These are phyloP conservation scores for Scolopax bukidnonensis DNA, from an alignment of 2,797 vertebrate species.

Conservation along the genomic window DNA sequence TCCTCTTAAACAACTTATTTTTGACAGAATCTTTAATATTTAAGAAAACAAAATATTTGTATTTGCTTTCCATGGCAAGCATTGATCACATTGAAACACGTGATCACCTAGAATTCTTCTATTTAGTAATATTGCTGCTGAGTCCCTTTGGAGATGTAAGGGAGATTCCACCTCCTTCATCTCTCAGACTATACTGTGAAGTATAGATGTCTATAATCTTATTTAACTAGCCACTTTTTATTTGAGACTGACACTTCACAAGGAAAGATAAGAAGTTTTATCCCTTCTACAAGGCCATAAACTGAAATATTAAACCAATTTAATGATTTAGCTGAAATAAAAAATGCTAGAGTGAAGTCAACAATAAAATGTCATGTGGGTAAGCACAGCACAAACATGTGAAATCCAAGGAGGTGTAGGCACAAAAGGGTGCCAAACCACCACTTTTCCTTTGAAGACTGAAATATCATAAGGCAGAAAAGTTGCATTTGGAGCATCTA, in stretches of 20 bases:
- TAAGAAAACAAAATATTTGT: neutral
- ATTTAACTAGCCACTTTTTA: neutral
- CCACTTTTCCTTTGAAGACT: neutral
- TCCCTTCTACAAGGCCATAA: neutral
- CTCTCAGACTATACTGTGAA: neutral
- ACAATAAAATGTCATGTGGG: neutral
- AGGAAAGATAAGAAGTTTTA: neutral
- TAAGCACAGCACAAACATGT: rapidly evolving
- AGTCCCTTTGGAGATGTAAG: neutral
- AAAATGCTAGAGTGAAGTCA: neutral
- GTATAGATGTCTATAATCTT: neutral
- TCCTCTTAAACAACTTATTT: neutral
- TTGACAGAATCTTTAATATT: neutral
- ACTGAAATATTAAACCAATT: neutral
- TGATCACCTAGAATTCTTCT: neutral
- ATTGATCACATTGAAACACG: neutral
- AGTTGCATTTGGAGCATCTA: neutral
- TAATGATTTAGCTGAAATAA: neutral
- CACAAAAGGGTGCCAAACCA: neutral
- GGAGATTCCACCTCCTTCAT: neutral
- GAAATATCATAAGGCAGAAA: neutral
- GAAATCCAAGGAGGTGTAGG: neutral
- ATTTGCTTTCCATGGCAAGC: neutral
- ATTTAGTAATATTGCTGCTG: neutral
- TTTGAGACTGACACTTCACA: neutral